phyloP scores from a whole-genome alignment of 2,113 vertebrate species.

The Passer domesticus region DNA sequence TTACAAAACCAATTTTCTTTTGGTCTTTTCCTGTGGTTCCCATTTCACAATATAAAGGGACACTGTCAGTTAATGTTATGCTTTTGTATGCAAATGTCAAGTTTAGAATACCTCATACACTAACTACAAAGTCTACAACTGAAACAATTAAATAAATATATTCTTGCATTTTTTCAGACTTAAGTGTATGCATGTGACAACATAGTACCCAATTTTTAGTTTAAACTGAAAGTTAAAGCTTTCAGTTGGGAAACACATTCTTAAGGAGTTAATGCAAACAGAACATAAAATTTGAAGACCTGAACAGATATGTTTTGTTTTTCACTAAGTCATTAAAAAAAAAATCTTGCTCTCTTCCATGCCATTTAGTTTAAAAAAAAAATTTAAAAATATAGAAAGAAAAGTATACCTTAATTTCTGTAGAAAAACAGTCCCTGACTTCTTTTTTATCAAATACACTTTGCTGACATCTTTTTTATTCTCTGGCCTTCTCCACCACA shows the following conservation, averaged over 20 bases:
- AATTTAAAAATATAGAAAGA: background rate
- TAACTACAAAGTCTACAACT: background rate
- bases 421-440: background rate
- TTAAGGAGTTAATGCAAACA: background rate
- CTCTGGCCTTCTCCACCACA: background rate
- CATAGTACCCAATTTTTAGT: background rate
- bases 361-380: background rate
- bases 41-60: background rate
- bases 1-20: background rate
- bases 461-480: background rate
- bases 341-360: background rate
- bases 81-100: background rate
- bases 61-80: background rate
- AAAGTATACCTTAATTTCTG: background rate
- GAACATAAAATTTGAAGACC: background rate
- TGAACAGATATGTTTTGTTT: background rate
- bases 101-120: background rate
- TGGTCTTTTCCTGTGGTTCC: background rate
- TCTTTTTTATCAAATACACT: background rate
- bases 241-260: background rate
- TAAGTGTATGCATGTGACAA: background rate
- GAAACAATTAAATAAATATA: background rate
- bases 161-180: background rate
- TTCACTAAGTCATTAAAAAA: background rate
- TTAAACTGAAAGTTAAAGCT: background rate